These are phyloP conservation scores for Smutsia gigantea DNA, from an alignment of 2,797 vertebrate species.

Conservation along the genomic window DNA sequence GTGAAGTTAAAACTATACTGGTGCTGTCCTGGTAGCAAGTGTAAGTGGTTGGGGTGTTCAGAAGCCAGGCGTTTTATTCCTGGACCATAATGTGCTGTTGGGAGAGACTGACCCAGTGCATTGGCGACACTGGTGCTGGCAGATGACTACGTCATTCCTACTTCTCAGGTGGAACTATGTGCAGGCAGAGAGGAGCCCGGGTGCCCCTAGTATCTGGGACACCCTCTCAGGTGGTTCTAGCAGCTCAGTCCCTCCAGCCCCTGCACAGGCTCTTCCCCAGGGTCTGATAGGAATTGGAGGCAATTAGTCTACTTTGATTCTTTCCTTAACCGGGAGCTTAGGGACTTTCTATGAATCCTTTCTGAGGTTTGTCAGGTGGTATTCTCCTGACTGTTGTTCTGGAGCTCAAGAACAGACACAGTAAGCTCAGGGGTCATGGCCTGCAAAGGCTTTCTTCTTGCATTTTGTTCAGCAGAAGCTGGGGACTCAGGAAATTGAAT, in stretches of 20 bases:
- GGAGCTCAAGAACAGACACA: not conserved
- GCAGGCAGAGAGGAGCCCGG: not conserved
- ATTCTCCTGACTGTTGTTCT: not conserved
- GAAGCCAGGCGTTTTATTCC: not conserved
- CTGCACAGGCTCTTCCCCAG: not conserved
- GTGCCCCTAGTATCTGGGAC: not conserved
- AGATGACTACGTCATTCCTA: not conserved
- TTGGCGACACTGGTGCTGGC: not conserved
- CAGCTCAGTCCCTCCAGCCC: not conserved
- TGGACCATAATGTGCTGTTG: not conserved
- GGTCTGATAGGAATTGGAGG: not conserved
- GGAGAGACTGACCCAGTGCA: not conserved
- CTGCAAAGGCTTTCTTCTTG: not conserved
- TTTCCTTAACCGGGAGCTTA: not conserved
- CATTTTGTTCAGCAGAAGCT: not conserved
- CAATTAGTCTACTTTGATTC: not conserved
- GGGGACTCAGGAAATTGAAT: not conserved
- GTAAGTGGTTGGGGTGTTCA: not conserved
- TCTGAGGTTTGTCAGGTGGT: not conserved
- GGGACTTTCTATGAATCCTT: not conserved
- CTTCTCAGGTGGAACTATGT: not conserved
- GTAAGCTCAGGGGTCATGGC: not conserved
- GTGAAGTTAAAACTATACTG: not conserved
- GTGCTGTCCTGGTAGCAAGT: not conserved
- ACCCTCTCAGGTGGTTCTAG: not conserved